phyloP scores from a whole-genome alignment of 2,888 invertebrate species.

The Chymomyza procnemis region DNA sequence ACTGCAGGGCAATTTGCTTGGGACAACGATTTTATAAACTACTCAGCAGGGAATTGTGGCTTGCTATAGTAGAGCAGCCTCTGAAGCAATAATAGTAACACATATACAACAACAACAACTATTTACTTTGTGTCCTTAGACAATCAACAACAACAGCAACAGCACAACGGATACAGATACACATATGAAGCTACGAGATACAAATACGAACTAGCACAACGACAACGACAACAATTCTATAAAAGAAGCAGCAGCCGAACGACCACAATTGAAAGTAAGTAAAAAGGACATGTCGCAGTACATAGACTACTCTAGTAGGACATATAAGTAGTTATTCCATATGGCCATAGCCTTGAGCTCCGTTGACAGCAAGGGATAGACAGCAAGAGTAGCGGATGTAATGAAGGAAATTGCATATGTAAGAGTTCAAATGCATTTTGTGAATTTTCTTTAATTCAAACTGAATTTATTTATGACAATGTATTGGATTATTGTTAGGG shows the following conservation, averaged over 20 bases:
- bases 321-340: too few species aligned
- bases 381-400: too few species aligned
- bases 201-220: neutral
- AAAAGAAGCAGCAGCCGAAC: constrained; percentile 8
- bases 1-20: constrained; percentile 6
- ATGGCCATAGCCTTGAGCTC: too few species aligned
- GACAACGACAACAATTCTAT: neutral
- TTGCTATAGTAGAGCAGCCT: neutral
- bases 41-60: neutral
- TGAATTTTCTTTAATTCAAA: too few species aligned
- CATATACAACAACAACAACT: constrained; percentile 2
- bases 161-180: constrained; percentile 4
- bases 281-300: neutral
- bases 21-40: constrained; percentile 5
- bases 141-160: constrained; percentile 35
- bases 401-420: too few species aligned
- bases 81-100: neutral
- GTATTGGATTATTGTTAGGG: too few species aligned
- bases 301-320: too few species aligned
- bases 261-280: constrained; percentile 30
- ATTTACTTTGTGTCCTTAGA: constrained; percentile 46
- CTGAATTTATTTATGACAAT: too few species aligned
- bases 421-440: too few species aligned
- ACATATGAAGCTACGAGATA: neutral
- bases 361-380: too few species aligned